Evolutionary conservation across 1,140 invertebrate genomes (phyloP).

Genomic region (Coelopa frigida): DNA sequence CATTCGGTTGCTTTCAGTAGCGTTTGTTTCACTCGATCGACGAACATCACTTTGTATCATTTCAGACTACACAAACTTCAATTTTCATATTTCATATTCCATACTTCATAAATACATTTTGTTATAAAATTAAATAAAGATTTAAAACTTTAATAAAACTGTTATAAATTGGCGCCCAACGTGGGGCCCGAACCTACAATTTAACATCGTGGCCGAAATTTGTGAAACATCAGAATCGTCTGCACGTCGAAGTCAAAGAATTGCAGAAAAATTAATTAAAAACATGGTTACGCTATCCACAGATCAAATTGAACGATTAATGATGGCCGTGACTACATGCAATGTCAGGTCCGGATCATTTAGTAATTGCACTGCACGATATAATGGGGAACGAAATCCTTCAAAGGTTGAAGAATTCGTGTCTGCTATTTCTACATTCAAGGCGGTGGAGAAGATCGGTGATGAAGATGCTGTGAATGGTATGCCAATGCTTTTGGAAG

Average conservation of each 20-base stretch:
- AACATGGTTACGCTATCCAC: neutral
- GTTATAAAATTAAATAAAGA: no score
- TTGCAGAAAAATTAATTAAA: neutral
- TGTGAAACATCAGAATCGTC: no score
- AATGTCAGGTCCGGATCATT: constrained; percentile 12
- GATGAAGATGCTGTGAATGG: constrained; percentile 21
- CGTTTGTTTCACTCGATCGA: no score
- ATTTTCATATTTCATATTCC: no score
- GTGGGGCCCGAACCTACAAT: no score
- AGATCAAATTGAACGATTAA: constrained; percentile 1
- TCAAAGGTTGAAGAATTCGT: constrained; percentile 19
- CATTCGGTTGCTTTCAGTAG: no score
- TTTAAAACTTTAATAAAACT: no score
- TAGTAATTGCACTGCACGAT: constrained; percentile 12
- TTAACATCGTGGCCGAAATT: no score
- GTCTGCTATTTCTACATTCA: constrained; percentile 14
- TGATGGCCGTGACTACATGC: neutral
- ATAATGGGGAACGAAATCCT: constrained; percentile 9
- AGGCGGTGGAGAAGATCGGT: constrained; percentile 17
- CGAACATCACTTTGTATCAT: no score
- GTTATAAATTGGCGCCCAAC: no score
- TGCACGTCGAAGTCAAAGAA: constrained; percentile 7
- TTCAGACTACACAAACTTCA: no score
- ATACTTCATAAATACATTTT: no score
- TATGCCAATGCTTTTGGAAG: constrained; percentile 20